Percentiles rank a stretch among this genome's conserved stretches.
Conservation (phyloP, 1,140 invertebrate genomes). For the Diplogasteroides magnus region DNA sequence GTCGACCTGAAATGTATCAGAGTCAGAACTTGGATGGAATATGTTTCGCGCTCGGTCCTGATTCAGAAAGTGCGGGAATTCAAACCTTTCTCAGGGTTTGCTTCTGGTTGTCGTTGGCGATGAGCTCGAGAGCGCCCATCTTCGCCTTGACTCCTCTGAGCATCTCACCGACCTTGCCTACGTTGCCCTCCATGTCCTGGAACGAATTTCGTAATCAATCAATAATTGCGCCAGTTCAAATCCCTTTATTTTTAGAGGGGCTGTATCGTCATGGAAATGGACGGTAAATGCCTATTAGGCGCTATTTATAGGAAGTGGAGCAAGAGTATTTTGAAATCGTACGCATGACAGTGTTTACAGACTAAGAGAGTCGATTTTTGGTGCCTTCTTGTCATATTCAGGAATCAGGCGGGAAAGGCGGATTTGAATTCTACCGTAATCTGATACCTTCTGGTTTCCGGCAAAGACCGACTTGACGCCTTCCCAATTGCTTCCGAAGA, state of each 20-base stretch:
- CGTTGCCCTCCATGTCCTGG: slow-evolving; percentile 29
- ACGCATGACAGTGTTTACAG: not conserved
- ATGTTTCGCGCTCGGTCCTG: too few relatives aligned
- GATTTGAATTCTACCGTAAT: not conserved
- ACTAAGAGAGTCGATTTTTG: slow-evolving; percentile 8
- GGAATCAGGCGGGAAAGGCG: not conserved
- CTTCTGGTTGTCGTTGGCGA: slow-evolving; percentile 34
- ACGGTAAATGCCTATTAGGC: not conserved
- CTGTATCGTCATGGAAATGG: not conserved
- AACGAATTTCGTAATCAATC: too few relatives aligned
- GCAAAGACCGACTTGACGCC: slow-evolving; percentile 30
- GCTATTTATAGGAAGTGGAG: not conserved
- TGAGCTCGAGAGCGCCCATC: slow-evolving; percentile 12
- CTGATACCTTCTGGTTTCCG: slow-evolving; percentile 13
- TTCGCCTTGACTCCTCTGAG: slow-evolving; percentile 32
- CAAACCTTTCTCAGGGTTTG: slow-evolving; percentile 23
- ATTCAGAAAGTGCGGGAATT: not conserved
- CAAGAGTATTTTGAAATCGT: not conserved
- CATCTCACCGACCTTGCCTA: slow-evolving; percentile 29
- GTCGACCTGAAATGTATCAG: slow-evolving; percentile 16
- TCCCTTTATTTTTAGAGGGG: too few relatives aligned
- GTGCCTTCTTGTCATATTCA: not conserved
- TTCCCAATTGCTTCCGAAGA: slow-evolving; percentile 30
- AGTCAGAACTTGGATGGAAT: not conserved
- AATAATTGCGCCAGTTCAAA: too few relatives aligned